Base-by-base conservation (phyloP, 2,113 vertebrate genomes). In the Saguinus midas region DNA sequence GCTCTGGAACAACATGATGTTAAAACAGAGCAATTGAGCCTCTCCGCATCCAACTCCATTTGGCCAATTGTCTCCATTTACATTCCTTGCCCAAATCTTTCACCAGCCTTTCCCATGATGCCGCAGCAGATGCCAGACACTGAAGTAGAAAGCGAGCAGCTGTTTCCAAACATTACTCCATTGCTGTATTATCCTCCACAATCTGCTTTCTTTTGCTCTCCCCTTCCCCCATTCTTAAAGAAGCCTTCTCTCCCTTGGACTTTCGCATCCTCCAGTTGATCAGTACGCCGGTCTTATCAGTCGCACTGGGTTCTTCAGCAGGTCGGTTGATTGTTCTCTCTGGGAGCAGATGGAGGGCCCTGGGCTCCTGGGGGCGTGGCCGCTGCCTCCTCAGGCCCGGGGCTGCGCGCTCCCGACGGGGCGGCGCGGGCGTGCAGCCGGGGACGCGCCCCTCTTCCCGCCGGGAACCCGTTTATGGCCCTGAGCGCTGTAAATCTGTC, bases 401-500 rank as follows among this genome's bases (percentile, higher is more conserved):
- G 37, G 82, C 72, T 1, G 94, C 81, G 73, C 81, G 97, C 92
- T 84, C 90, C 84, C 45, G 40, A 10, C 0, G 57, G 81, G 48
- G 50, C 5, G 4, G n/a, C 25, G 91, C 96, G 98, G 98, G 92
- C 97, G 96, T 92, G 72, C 97, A 94, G 92, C 98, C 97, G 93
- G 98, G 98, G 96, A 97, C 98, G 98, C 98, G 98, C 99, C 98
- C 98, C 98, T 95, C 97, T 98, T 98, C 98, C 99, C 97, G 97
- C 98, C 97, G 76, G 72, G 98, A 98, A 98, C 98, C 97, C 97
- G 98, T 99, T 98, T 98, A 98, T 98, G 98, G 99, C 99, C 98
- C 98, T 96, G 98, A 98, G 99, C 98, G 96, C 98, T 98, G 99
- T 99, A 99, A 99, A 99, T 99, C 99, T 99, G 99, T 99, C 99